Evolutionary conservation across 2,113 vertebrate species (phyloP), one percentile per base, ranked within the genome.

Genomic region (Cairina moschata): DNA sequence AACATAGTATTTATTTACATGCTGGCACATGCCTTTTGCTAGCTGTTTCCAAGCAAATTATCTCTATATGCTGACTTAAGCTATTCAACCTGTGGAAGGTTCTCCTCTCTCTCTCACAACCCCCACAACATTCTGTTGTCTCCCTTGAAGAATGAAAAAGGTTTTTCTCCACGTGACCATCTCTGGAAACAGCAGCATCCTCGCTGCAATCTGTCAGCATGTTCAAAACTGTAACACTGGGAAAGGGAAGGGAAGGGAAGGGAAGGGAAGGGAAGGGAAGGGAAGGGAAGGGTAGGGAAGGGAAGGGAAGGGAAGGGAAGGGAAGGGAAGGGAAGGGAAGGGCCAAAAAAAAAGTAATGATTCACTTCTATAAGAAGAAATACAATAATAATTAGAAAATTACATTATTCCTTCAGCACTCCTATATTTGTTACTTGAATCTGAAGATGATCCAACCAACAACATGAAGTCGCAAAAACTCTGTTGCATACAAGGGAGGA

Each of bases 381-480:
- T 50, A 23, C 23, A 50, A 50, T 52, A 52, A 65, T 65, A 65
- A 40, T 6, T 26, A 78, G 55, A 42, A 84, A 42, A 77, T 56
- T 0, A 31, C 36, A 8, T n/a, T 44, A 50, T 71, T 90, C 71
- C 32, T 13, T 86, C 6, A 22, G 16, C 9, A 32, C 58, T 62
- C 40, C 17, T 56, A 0, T 26, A 42, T 62, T 75, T 80, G 4
- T 77, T 80, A 6, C 55, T 40, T n/a, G 42, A 60, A 48, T 44
- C 26, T 31, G 48, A 74, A 50, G 74, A 38, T 62, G 63, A 50
- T 34, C 46, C 69, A 91, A 55, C 11, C 29, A 78, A 38, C 52
- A 32, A 12, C 18, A 65, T 0, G 0, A 50, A 78, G 23, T 13
- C 40, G 13, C 40, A 40, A 40, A 40, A 40, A 0, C 62, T 46